Conservation (phyloP, 2,113 vertebrate genomes). For the Prochilodus magdalenae region DNA sequence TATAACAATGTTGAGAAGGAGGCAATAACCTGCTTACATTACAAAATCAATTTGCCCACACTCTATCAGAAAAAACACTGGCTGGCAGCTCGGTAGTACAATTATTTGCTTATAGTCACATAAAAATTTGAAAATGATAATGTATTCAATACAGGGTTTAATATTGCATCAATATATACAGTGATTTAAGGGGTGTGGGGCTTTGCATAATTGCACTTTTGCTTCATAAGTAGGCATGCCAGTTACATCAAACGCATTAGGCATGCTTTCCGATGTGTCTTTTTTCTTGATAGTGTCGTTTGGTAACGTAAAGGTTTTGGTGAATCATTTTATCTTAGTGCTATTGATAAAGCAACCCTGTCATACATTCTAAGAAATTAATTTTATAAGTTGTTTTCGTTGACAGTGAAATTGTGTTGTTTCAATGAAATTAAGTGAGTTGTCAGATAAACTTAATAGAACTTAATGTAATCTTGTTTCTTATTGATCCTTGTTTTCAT, state of each 20-base stretch:
- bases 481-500: no score
- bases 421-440: no score
- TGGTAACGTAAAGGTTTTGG: no score
- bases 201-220: background rate
- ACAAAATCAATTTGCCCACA: conserved; percentile 30
- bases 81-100: background rate
- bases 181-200: background rate
- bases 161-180: background rate
- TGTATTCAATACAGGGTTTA: background rate
- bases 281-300: background rate
- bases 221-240: background rate
- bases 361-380: no score
- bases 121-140: background rate
- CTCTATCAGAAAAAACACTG: conserved; percentile 21
- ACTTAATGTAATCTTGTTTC: no score
- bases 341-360: background rate
- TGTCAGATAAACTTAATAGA: no score
- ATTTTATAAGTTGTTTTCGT: no score
- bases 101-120: background rate
- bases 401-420: no score
- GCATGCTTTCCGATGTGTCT: background rate
- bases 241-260: background rate
- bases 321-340: no score
- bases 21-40: conserved; percentile 18
- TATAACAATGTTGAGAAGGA: background rate